Conservation (phyloP, 2,888 invertebrate species). For the Eurytoma adleriae region DNA sequence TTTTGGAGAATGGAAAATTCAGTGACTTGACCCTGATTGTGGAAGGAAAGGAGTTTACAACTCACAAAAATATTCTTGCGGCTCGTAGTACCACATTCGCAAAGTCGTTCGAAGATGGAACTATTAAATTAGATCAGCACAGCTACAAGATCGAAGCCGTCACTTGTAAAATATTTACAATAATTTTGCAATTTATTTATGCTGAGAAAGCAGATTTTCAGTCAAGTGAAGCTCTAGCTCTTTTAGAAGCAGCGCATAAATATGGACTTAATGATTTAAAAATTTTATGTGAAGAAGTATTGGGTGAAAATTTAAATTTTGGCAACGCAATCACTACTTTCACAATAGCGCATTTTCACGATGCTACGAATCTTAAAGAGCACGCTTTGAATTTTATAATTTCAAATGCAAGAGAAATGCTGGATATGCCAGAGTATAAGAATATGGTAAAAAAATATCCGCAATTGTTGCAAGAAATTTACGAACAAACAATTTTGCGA, state of each 20-base stretch:
- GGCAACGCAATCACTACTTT: background rate
- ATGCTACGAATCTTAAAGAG: background rate
- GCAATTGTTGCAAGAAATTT: background rate
- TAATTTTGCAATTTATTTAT: background rate
- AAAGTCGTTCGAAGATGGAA: background rate
- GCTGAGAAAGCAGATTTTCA: background rate
- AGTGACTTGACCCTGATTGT: background rate
- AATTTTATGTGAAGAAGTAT: background rate
- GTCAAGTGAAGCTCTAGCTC: background rate
- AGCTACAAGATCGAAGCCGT: background rate
- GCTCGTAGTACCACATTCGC: background rate
- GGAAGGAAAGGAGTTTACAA: background rate
- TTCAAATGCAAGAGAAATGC: background rate
- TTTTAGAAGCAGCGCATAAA: background rate
- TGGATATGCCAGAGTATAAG: background rate
- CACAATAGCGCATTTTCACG: background rate
- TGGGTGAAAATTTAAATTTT: background rate
- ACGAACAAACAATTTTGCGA: background rate
- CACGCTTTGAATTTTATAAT: background rate
- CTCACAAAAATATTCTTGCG: background rate
- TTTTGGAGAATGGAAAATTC: background rate
- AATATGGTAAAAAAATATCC: background rate
- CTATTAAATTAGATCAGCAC: background rate
- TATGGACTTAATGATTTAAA: background rate
- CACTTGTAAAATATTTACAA: background rate